Evolutionary conservation across 1,140 invertebrate species (phyloP), one percentile per base, ranked within the genome.

Genomic region (Chrysopa pallens): DNA sequence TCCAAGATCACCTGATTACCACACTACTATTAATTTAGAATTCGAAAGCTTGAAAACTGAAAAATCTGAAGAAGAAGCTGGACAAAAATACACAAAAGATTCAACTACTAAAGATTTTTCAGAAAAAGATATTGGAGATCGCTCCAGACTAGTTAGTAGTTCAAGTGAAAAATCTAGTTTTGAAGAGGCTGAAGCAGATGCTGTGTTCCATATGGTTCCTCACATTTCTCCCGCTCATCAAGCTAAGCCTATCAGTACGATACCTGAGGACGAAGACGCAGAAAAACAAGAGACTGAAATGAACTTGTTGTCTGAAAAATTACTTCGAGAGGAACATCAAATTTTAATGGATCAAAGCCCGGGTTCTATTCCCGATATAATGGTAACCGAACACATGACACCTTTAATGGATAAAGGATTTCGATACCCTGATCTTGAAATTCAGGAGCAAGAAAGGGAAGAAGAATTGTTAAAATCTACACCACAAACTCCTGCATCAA

Each of bases 301-400:
- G 14, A 46, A 56, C 40, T 62, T 67, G 47, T 58, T 60, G 43
- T 57, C 57, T 1, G 55, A 67, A 45, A 64, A 63, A 47, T 63
- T 70, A 44, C 59, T 61, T 38, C 60, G 63, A 41, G 52, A 56
- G 17, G 48, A 59, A 5, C 54, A 56, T 28, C 54, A 54, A 1
- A 59, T 63, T 38, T 53, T 59, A 44, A 59, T 60, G 40, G 58
- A 64, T 46, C 58, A 38, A 51, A 65, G 63, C 44, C 66, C 65
- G 41, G 64, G 66, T 39, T 61, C 64, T 39, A 74, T 80, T 49
- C 77, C 77, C 14, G 74, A 77, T 52, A 81, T 80, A 41, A 79
- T 70, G 50, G 68, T 80, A 9, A 80, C 77, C 4, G 68, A 79
- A 52, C 72, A 78, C 49, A 63, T 73, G 58, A 57, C 66, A 39